phyloP scores from a whole-genome alignment of 2,113 vertebrate genomes.

The Pelecanoides urinatrix region DNA sequence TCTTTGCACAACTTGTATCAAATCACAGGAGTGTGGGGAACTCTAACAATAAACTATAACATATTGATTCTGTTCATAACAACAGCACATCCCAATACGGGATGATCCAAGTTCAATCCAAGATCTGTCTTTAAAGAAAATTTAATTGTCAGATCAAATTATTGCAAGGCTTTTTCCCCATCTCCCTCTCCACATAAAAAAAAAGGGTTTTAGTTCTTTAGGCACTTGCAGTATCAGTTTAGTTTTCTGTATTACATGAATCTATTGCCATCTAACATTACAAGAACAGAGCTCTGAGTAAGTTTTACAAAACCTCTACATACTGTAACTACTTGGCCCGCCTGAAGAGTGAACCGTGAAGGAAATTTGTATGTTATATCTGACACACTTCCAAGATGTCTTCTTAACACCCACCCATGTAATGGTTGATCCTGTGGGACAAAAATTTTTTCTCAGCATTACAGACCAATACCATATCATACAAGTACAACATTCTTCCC shows the following conservation, averaged over 20 bases:
- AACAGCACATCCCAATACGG: background rate
- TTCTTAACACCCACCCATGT: constrained; percentile 77
- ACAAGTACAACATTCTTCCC: background rate
- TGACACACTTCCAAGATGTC: constrained; percentile 41
- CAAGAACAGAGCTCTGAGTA: background rate
- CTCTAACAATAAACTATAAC: background rate
- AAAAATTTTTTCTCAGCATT: background rate
- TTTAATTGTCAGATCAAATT: background rate
- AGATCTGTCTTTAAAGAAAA: background rate
- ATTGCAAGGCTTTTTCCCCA: background rate
- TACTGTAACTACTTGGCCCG: constrained; percentile 79
- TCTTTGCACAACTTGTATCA: background rate
- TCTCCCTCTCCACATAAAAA: background rate
- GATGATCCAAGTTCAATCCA: background rate
- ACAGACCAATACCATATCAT: background rate
- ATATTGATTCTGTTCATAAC: background rate
- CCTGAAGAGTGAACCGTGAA: constrained; percentile 68
- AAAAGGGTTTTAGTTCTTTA: background rate
- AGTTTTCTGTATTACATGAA: background rate
- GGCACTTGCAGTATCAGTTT: background rate
- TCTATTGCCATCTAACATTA: background rate
- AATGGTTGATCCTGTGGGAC: constrained; percentile 77
- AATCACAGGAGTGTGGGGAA: background rate
- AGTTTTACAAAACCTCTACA: constrained; percentile 34
- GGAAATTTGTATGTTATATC: constrained; percentile 80